These are phyloP conservation scores for Fregata magnificens DNA, from an alignment of 2,113 vertebrate genomes.

Conservation along the genomic window DNA sequence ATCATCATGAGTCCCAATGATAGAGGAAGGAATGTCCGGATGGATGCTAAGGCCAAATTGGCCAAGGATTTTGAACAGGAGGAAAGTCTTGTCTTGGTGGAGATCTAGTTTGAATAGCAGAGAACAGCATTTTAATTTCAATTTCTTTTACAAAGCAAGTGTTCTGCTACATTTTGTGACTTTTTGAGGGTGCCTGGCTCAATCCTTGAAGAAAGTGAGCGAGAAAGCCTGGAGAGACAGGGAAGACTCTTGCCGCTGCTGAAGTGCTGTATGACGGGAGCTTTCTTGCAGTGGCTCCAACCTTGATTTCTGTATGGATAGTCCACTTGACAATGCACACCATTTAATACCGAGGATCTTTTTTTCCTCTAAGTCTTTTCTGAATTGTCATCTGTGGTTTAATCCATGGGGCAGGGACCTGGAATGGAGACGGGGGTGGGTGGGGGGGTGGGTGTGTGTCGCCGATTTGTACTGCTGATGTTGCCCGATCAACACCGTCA, in stretches of 20 bases:
- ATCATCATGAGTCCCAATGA: neutral
- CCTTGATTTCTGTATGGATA: fast-evolving
- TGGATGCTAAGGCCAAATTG: neutral
- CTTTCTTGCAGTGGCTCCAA: fast-evolving
- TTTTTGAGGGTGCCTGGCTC: neutral
- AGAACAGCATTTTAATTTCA: neutral
- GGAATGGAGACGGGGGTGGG: neutral
- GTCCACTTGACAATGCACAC: too few species aligned
- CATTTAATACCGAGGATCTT: neutral
- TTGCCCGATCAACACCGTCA: fast-evolving
- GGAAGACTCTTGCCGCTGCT: neutral
- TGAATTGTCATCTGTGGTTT: neutral
- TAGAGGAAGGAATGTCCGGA: neutral
- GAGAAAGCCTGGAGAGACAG: fast-evolving
- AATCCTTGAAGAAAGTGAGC: neutral
- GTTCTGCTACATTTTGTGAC: neutral
- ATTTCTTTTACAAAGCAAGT: neutral
- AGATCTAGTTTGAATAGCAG: neutral
- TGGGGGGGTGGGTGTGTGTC: neutral
- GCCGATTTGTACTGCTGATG: neutral
- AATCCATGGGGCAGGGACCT: neutral
- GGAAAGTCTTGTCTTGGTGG: neutral
- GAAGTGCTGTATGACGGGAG: neutral
- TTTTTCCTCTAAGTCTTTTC: neutral
- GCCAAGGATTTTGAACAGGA: neutral